Percentiles rank a stretch among this genome's conserved stretches.
Evolutionary conservation across 2,797 vertebrate species (phyloP).

Genomic region (Cetoscarus ocellatus): DNA sequence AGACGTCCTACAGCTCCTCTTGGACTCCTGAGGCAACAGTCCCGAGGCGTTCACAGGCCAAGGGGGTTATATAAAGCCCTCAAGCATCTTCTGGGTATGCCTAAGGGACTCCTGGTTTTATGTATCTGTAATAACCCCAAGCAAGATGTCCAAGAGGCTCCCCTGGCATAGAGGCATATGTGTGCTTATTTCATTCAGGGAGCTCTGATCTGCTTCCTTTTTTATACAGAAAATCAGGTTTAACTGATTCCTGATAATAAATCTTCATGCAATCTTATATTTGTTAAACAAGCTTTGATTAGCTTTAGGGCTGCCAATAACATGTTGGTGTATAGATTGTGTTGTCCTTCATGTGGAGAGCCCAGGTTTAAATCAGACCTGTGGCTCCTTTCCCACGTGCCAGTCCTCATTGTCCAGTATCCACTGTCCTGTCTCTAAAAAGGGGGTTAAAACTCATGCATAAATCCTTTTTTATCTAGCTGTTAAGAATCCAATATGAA

Average conservation of each 20-base stretch:
- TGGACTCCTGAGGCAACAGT: constrained; percentile 18
- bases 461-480: too few species aligned
- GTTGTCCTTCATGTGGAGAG: too few species aligned
- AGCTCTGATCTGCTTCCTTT: background rate
- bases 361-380: too few species aligned
- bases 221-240: background rate
- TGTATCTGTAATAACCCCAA: constrained; percentile 15
- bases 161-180: background rate
- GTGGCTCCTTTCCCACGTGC: too few species aligned
- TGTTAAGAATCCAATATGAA: too few species aligned
- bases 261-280: background rate
- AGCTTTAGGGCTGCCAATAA: too few species aligned
- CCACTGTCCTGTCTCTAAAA: too few species aligned
- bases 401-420: too few species aligned
- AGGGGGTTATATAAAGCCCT: constrained; percentile 37
- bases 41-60: constrained; percentile 34
- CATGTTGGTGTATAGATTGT: too few species aligned
- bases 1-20: constrained; percentile 26
- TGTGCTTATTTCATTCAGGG: background rate
- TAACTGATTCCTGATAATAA: background rate
- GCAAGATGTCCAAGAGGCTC: constrained; percentile 14
- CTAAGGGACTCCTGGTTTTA: constrained; percentile 24
- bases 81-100: constrained; percentile 24
- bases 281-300: too few species aligned
- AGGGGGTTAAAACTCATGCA: too few species aligned